A percentile compares a stretch with the other conserved stretches of the same genome.
phyloP scores from a whole-genome alignment of 2,113 vertebrate genomes.

The Nansenia antarctica region DNA sequence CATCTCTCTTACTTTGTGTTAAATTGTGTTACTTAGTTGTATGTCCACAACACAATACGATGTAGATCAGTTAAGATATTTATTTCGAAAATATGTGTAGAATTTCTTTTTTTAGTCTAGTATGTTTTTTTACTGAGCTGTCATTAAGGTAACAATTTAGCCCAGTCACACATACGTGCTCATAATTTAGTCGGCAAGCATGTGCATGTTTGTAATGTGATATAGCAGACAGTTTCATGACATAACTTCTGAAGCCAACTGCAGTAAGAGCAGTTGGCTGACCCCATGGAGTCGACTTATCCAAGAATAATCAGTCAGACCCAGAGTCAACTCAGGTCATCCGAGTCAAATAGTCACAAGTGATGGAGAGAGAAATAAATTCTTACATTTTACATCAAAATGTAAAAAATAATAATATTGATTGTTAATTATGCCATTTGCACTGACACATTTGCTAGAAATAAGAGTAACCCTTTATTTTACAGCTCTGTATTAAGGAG shows the following conservation, averaged over 20 bases:
- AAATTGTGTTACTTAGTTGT: neutral
- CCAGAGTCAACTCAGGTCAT: too few species aligned
- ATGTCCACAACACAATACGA: neutral
- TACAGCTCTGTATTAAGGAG: too few species aligned
- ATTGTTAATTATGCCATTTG: too few species aligned
- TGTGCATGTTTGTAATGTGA: conserved; percentile 12
- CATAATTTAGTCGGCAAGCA: conserved; percentile 4
- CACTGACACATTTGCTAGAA: too few species aligned
- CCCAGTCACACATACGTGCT: neutral
- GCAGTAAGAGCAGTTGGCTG: neutral
- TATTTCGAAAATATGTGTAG: neutral
- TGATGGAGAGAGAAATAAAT: too few species aligned
- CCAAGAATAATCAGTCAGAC: too few species aligned
- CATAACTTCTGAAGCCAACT: neutral
- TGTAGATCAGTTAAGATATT: neutral
- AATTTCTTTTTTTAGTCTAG: conserved; percentile 10
- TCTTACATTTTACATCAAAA: too few species aligned
- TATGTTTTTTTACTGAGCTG: neutral
- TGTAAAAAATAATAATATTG: too few species aligned
- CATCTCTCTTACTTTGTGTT: neutral
- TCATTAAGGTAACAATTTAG: neutral
- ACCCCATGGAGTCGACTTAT: neutral
- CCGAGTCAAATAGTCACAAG: too few species aligned
- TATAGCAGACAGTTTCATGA: neutral
- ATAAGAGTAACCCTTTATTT: too few species aligned